Conservation (phyloP, 2,113 vertebrate species). For the Merops nubicus region DNA sequence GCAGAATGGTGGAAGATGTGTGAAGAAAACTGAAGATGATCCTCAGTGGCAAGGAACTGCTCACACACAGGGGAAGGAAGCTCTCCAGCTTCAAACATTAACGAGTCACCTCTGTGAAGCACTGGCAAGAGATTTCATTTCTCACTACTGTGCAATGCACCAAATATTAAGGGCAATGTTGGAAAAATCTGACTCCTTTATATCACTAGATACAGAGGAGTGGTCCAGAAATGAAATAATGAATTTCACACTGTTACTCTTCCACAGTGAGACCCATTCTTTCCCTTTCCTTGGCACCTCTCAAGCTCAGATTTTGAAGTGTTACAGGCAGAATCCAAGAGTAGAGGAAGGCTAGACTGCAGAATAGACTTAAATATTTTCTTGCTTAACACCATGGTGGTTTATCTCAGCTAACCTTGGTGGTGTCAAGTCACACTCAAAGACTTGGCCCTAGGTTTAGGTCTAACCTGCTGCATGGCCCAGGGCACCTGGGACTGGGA, state of each 20-base stretch:
- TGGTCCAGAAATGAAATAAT: background rate
- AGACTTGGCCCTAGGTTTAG: background rate
- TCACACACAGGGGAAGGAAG: fast-evolving
- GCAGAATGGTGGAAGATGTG: background rate
- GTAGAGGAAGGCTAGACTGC: background rate
- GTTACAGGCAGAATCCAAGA: background rate
- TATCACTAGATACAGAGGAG: background rate
- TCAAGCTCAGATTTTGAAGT: background rate
- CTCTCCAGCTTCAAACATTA: background rate
- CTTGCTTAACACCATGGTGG: background rate
- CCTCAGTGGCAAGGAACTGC: background rate
- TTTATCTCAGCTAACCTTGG: background rate
- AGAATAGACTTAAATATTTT: background rate
- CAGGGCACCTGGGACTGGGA: background rate
- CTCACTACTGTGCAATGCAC: background rate
- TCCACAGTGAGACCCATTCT: background rate
- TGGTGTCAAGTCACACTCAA: background rate
- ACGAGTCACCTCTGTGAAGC: background rate
- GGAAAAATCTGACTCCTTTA: background rate
- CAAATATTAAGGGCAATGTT: background rate
- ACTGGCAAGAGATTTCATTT: background rate
- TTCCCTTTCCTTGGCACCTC: background rate
- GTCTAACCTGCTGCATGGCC: background rate
- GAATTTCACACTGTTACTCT: background rate
- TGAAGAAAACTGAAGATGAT: background rate